These are phyloP conservation scores for Porphyrio hochstetteri DNA, from an alignment of 2,113 vertebrate species.

Conservation along the genomic window DNA sequence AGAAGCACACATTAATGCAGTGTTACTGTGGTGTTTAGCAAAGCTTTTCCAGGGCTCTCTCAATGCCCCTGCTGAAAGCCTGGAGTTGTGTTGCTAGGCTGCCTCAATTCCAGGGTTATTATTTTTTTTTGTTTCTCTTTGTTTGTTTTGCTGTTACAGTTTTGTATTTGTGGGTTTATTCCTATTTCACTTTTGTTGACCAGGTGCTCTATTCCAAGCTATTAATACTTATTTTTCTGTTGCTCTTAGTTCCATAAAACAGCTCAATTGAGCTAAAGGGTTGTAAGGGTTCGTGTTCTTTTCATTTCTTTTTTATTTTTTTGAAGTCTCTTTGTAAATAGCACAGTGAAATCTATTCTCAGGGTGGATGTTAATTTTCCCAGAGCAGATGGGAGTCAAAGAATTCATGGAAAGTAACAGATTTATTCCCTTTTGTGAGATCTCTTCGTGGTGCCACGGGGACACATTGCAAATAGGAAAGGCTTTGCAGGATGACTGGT, in stretches of 20 bases:
- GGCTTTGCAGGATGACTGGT: neutral
- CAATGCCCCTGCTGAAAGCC: neutral
- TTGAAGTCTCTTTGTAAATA: neutral
- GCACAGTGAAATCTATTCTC: neutral
- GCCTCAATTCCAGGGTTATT: neutral
- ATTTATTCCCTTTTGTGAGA: neutral
- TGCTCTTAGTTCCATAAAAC: neutral
- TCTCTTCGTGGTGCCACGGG: neutral
- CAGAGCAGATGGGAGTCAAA: neutral
- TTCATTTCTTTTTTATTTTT: neutral
- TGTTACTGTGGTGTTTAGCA: neutral
- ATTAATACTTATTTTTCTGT: neutral
- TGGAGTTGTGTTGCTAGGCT: neutral
- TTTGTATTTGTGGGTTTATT: neutral
- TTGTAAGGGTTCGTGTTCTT: neutral
- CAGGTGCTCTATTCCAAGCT: neutral
- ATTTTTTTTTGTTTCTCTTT: neutral
- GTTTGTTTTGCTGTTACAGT: neutral
- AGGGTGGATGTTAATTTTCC: neutral
- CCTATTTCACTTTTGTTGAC: neutral
- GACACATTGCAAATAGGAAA: neutral
- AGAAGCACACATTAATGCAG: neutral
- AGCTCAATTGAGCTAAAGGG: neutral
- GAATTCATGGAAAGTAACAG: neutral
- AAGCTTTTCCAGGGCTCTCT: neutral